These are phyloP conservation scores for Coelopa pilipes DNA, from an alignment of 2,888 invertebrate species.

Conservation along the genomic window DNA sequence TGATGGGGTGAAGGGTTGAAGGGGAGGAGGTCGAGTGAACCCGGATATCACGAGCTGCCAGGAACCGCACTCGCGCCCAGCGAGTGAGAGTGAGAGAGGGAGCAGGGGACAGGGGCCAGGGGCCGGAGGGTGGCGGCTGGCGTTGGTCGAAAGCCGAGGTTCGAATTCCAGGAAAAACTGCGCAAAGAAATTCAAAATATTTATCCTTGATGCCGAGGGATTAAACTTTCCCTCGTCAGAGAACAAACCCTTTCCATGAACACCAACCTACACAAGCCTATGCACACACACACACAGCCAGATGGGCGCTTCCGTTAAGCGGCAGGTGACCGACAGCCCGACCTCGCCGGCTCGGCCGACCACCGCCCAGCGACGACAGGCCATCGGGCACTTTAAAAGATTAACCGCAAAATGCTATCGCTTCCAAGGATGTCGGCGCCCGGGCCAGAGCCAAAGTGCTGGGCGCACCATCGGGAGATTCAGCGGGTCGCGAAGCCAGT, in stretches of 20 bases:
- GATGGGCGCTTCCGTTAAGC: neutral
- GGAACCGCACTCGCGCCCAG: slow-evolving; percentile 15
- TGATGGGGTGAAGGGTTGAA: neutral
- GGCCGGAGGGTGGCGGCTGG: neutral
- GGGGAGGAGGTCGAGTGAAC: neutral
- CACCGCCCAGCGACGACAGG: slow-evolving; percentile 4
- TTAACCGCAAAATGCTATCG: slow-evolving; percentile 26
- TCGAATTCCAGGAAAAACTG: slow-evolving; percentile 3
- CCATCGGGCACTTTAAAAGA: slow-evolving; percentile 22
- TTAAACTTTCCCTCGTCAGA: slow-evolving; percentile 11
- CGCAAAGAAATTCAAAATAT: slow-evolving; percentile 26
- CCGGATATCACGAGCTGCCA: slow-evolving; percentile 18
- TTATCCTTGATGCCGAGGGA: slow-evolving; percentile 23
- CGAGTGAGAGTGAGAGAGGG: no score
- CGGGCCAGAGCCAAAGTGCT: slow-evolving; percentile 1
- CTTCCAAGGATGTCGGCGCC: slow-evolving; percentile 12
- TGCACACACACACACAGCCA: neutral
- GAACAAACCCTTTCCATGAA: no score
- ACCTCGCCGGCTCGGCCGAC: neutral
- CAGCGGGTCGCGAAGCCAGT: no score
- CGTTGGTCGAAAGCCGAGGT: neutral
- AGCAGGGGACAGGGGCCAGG: no score
- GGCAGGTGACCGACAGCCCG: slow-evolving; percentile 18
- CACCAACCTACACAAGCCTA: slow-evolving; percentile 12
- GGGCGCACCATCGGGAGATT: neutral